Conservation (phyloP, 2,113 vertebrate species). For the Solenodon paradoxus region DNA sequence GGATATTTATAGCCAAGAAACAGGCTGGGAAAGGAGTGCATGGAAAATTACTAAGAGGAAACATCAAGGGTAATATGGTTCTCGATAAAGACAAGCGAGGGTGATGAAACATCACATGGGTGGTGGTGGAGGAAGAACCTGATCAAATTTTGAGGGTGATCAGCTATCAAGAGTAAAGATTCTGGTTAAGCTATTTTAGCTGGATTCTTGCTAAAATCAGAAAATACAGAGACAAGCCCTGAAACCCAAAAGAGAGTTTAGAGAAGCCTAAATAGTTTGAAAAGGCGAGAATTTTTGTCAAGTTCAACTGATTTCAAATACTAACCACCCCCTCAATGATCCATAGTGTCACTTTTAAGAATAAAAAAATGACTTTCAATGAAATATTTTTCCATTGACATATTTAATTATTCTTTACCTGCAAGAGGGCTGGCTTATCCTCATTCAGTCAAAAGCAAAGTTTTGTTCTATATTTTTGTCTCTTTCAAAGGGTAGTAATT, state of each 20-base stretch:
- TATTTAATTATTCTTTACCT: background rate
- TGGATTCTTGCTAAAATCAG: background rate
- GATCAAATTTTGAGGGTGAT: background rate
- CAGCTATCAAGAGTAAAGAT: background rate
- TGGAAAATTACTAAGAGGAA: background rate
- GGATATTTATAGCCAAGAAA: background rate
- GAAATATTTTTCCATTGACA: background rate
- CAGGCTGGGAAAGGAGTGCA: background rate
- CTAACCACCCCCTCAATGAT: background rate
- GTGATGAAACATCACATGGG: background rate
- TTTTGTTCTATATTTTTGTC: background rate
- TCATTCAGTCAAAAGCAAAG: background rate
- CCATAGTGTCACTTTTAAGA: background rate
- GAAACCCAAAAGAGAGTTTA: background rate
- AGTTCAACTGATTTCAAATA: background rate
- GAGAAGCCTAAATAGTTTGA: background rate
- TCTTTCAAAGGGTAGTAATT: conserved; percentile 4
- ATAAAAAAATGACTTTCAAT: background rate
- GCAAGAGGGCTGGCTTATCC: background rate
- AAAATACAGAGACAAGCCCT: background rate
- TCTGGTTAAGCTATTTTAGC: background rate
- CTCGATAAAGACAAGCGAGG: background rate
- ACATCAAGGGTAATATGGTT: background rate
- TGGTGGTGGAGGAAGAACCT: background rate
- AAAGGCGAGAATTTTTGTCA: background rate